Conservation (phyloP, 2,888 invertebrate species). For the Drosophila multiciliata region DNA sequence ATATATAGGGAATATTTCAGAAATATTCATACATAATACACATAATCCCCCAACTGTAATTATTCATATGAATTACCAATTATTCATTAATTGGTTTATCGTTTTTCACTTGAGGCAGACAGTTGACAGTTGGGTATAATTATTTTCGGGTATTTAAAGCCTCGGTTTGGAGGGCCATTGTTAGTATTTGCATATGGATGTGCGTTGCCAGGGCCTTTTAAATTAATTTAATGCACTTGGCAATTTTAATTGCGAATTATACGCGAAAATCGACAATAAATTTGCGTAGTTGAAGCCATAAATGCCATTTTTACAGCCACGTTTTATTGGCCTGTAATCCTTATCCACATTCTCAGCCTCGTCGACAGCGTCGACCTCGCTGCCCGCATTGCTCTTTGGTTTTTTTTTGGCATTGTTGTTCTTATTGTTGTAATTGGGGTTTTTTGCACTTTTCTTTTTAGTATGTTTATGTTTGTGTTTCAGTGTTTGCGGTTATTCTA, state of each 20-base stretch:
- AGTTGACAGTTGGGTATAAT: conserved; percentile 11
- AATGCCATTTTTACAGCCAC: conserved; percentile 68
- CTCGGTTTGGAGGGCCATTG: conserved; percentile 13
- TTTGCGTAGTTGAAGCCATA: conserved; percentile 68
- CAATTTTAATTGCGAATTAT: conserved; percentile 74
- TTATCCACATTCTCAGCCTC: conserved; percentile 37
- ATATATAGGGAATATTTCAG: neutral
- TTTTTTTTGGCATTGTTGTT: conserved; percentile 26
- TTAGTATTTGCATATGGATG: conserved; percentile 34
- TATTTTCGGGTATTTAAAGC: conserved; percentile 2
- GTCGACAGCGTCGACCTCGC: conserved; percentile 27
- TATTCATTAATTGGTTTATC: conserved; percentile 5
- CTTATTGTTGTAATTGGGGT: conserved; percentile 8
- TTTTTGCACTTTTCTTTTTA: conserved; percentile 16
- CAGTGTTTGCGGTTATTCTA: conserved; percentile 60
- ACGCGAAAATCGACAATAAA: conserved; percentile 67
- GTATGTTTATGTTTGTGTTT: conserved; percentile 46
- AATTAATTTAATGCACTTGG: conserved; percentile 75
- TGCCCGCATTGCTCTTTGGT: conserved; percentile 21
- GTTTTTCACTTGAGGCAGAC: conserved; percentile 9
- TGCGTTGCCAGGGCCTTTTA: conserved; percentile 56
- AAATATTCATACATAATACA: neutral
- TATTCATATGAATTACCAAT: conserved; percentile 9
- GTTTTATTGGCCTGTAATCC: conserved; percentile 13
- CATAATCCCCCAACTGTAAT: conserved; percentile 23